A percentile compares a stretch with the other conserved stretches of the same genome.
Evolutionary conservation across 2,797 vertebrate genomes (phyloP).

Genomic region (Aplochiton taeniatus): DNA sequence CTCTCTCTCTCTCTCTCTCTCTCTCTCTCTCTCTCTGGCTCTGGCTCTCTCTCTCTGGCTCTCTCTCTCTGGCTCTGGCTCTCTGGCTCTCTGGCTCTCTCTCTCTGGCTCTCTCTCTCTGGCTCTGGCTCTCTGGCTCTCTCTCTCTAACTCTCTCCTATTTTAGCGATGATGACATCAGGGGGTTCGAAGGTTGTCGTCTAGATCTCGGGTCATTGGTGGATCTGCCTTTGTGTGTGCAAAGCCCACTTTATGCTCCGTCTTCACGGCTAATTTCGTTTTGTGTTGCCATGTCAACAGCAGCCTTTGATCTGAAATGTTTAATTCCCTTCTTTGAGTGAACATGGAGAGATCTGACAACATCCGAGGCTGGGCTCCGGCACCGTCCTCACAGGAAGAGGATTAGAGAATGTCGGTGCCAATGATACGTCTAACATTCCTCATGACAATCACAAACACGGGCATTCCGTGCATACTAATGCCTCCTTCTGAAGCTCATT

Average conservation of each 20-base stretch:
- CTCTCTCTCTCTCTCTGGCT: constrained; percentile 1
- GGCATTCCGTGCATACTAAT: constrained; percentile 39
- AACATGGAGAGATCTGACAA: background rate
- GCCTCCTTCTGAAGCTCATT: constrained; percentile 46
- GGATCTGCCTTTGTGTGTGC: background rate
- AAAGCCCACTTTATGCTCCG: background rate
- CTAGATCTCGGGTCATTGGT: too few relatives aligned
- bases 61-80: background rate
- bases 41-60: background rate
- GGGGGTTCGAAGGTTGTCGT: too few relatives aligned
- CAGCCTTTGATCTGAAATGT: constrained; percentile 25
- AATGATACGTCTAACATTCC: constrained; percentile 33
- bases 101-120: background rate
- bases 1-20: too few relatives aligned
- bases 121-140: background rate
- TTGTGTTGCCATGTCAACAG: constrained; percentile 7
- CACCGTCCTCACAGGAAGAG: constrained; percentile 18
- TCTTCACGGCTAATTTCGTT: background rate
- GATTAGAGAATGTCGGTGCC: constrained; percentile 26
- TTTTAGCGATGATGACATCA: too few relatives aligned
- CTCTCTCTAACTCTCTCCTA: too few relatives aligned
- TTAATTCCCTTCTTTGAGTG: constrained; percentile 10
- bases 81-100: too few relatives aligned
- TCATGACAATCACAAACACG: constrained; percentile 26
- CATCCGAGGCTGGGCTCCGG: constrained; percentile 14